Evolutionary conservation across 2,797 vertebrate genomes (phyloP).

Genomic region (Taenioides sp.): DNA sequence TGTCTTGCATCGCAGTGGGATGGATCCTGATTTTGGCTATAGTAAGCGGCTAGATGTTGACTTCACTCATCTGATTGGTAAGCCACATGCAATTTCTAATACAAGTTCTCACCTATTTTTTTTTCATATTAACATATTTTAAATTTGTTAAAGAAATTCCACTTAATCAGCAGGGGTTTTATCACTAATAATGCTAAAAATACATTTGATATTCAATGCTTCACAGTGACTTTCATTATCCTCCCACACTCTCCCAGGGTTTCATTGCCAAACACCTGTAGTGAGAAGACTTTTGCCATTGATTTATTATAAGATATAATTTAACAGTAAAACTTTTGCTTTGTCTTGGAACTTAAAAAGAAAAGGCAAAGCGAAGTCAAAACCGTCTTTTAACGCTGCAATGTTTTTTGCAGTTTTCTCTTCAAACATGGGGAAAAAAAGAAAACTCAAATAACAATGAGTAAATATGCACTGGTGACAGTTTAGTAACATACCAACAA

Average conservation of each 20-base stretch:
- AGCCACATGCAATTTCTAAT: background rate
- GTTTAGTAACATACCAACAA: slow-evolving; percentile 63
- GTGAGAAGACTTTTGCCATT: slow-evolving; percentile 46
- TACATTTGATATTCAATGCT: slow-evolving; percentile 30
- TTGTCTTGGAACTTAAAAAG: background rate
- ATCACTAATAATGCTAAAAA: slow-evolving; percentile 31
- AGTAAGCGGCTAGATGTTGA: slow-evolving; percentile 91
- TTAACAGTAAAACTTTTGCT: slow-evolving; percentile 5
- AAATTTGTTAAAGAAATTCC: background rate
- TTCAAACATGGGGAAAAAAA: slow-evolving; percentile 21
- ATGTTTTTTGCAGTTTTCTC: slow-evolving; percentile 32
- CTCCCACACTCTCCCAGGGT: slow-evolving; percentile 35
- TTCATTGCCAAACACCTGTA: slow-evolving; percentile 52
- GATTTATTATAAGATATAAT: slow-evolving; percentile 58
- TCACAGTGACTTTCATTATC: slow-evolving; percentile 56
- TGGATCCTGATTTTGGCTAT: slow-evolving; percentile 94
- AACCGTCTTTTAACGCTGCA: slow-evolving; percentile 34
- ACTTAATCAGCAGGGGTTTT: slow-evolving; percentile 14
- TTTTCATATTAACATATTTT: background rate
- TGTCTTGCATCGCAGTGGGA: slow-evolving; percentile 91
- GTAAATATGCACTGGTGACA: slow-evolving; percentile 47
- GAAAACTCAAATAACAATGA: slow-evolving; percentile 40
- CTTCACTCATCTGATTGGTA: slow-evolving; percentile 92
- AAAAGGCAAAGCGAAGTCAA: slow-evolving; percentile 18
- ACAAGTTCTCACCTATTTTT: background rate